Base-by-base conservation (phyloP, 2,113 vertebrate species). In the Corythaeola cristata region DNA sequence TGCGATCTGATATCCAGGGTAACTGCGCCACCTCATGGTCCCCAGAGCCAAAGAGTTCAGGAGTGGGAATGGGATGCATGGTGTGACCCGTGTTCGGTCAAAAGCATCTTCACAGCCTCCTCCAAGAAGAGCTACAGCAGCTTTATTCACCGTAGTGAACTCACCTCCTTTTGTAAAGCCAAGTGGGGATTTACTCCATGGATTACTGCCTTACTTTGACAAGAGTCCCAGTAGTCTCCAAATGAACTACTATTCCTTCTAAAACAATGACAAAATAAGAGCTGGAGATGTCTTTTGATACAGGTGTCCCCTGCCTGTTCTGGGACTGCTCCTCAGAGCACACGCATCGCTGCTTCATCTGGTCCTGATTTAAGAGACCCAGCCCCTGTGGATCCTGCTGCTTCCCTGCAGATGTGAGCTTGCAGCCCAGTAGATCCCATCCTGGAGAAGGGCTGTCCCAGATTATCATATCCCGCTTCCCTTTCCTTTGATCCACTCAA, bases 11-110 rank as follows among this genome's bases (percentile, higher is more conserved):
- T 95, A 37, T 5, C 66, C 88, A 32, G 85, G 59, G 37, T 23
- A 86, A 86, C 74, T 93, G 89, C 82, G 87, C 97, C 97, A 97
- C 49, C 96, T 95, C 83, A 78, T 87, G 97, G 96, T 52, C 89
- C 75, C 59, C 72, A 78, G 56, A 58, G 37, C 32, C 49, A 21
- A 62, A 26, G 17, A 15, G 53, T 8, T 56, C 22, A 33, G 12
- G 26, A 32, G 18, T 8, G 63, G 53, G 33, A 32, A 8, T 1
- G 0, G 20, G 49, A 63, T 11, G 27, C 28, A 5, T 0, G 2
- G 8, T 5, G 26, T 3, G 45, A 16, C 19, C 50, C 1, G 0
- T 1, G 3, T 32, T 28, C 45, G 0, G 15, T 6, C 4, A 52
- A 24, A 58, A 35, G n/a, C 58, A 44, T 30, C 88, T 50, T 66